These are phyloP conservation scores for Trinorchestia longiramus DNA, from an alignment of 1,140 invertebrate species.

Conservation along the genomic window DNA sequence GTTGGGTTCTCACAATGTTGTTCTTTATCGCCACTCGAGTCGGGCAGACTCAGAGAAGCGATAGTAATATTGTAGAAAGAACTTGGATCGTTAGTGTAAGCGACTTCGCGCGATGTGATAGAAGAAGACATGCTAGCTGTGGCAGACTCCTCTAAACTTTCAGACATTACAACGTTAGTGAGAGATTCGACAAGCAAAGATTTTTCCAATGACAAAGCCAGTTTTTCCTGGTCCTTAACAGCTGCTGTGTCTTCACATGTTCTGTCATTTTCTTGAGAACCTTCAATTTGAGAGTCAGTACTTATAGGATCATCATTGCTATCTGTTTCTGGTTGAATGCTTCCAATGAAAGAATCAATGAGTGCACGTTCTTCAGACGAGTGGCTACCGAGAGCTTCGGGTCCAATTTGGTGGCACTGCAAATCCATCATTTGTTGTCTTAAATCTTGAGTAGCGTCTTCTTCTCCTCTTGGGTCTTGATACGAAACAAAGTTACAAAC, in stretches of 20 bases:
- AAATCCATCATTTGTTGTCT: conserved; percentile 22
- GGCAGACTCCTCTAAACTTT: conserved; percentile 41
- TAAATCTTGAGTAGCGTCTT: conserved; percentile 34
- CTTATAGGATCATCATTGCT: neutral
- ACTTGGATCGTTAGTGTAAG: conserved; percentile 26
- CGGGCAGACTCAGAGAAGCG: neutral
- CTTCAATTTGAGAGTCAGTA: neutral
- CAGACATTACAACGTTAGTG: conserved; percentile 7
- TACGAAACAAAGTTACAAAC: conserved; percentile 49
- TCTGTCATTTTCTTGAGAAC: neutral
- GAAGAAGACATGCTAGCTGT: conserved; percentile 24
- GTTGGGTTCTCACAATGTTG: neutral
- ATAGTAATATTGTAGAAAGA: conserved; percentile 23
- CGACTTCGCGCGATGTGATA: neutral
- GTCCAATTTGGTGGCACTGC: neutral
- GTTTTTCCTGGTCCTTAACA: neutral
- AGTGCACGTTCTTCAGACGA: conserved; percentile 39
- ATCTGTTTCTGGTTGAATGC: neutral
- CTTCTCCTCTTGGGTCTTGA: conserved; percentile 27
- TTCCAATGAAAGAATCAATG: conserved; percentile 22
- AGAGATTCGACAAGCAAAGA: conserved; percentile 43
- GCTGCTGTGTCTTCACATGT: neutral
- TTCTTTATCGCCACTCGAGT: neutral
- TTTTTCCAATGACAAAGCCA: neutral
- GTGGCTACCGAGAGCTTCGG: conserved; percentile 37